A percentile compares a stretch with the other conserved stretches of the same genome.
These are phyloP conservation scores for Phragmatobia fuliginosa DNA, from an alignment of 2,888 invertebrate species.

Conservation along the genomic window DNA sequence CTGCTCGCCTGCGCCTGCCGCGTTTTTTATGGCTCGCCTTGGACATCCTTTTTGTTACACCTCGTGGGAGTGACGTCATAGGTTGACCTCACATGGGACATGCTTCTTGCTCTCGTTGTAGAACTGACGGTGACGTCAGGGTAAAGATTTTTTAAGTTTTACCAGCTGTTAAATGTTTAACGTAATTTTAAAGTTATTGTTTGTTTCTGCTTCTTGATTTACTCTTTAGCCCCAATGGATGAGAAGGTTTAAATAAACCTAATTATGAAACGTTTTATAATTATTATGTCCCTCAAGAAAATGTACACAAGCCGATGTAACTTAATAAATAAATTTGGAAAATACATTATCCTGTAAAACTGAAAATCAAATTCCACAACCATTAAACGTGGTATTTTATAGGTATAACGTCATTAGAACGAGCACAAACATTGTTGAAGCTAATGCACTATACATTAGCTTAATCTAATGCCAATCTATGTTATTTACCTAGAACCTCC, in stretches of 20 bases:
- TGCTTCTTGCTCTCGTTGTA: background rate
- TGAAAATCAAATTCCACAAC: background rate
- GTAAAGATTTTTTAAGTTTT: background rate
- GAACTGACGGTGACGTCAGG: background rate
- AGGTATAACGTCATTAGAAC: too few species aligned
- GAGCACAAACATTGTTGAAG: too few species aligned
- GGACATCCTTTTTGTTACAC: constrained; percentile 41
- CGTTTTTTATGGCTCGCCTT: constrained; percentile 43
- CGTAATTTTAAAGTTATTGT: background rate
- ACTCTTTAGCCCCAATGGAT: too few species aligned
- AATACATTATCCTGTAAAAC: background rate
- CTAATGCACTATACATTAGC: too few species aligned
- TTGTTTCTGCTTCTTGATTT: background rate
- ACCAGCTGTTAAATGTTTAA: background rate
- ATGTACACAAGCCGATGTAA: background rate
- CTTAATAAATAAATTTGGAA: too few species aligned
- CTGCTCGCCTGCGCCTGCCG: constrained; percentile 18
- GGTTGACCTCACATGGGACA: constrained; percentile 9
- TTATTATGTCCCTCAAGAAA: too few species aligned
- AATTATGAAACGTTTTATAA: too few species aligned
- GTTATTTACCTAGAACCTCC: too few species aligned
- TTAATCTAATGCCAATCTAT: too few species aligned
- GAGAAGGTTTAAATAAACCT: background rate
- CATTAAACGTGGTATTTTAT: background rate
- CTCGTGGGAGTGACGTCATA: constrained; percentile 31